Percentiles rank a stretch among this genome's conserved stretches.
Conservation (phyloP, 37 sponge, comb jelly and placozoan species). For the Beroe ovata region DNA sequence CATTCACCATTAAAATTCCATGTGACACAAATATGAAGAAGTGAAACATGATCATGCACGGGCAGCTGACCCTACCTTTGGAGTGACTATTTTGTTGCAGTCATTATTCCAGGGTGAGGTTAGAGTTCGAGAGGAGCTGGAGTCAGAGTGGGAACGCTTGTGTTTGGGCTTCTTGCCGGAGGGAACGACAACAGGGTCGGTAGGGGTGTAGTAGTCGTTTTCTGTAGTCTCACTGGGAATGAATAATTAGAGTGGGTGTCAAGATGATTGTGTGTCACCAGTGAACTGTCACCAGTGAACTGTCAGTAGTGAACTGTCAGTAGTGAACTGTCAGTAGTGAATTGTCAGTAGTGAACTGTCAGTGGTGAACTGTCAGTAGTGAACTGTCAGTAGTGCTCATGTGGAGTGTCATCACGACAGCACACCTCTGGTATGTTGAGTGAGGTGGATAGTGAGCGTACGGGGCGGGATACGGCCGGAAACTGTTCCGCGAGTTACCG, state of each 20-base stretch:
- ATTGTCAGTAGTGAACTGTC: too few relatives aligned
- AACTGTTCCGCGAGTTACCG: background rate
- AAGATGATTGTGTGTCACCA: too few relatives aligned
- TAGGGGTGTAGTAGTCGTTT: constrained; percentile 45
- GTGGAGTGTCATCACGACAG: too few relatives aligned
- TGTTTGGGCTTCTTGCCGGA: background rate
- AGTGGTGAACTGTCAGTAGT: too few relatives aligned
- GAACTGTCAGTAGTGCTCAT: too few relatives aligned
- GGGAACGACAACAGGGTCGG: background rate
- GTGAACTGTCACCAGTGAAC: too few relatives aligned
- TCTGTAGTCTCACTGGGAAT: constrained; percentile 31
- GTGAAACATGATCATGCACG: too few relatives aligned
- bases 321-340: too few relatives aligned
- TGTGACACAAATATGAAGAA: too few relatives aligned
- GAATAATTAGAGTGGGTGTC: too few relatives aligned
- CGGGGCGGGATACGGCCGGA: background rate
- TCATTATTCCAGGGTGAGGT: constrained; percentile 29
- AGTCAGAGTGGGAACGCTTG: constrained; percentile 45
- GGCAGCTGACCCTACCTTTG: constrained; percentile 8
- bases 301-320: too few relatives aligned
- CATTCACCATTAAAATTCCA: too few relatives aligned
- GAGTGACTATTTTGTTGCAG: background rate
- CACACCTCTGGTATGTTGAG: background rate
- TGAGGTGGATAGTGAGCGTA: background rate
- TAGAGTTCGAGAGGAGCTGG: background rate